Percentiles rank a stretch among this genome's conserved stretches.
These are phyloP conservation scores for Bradynema listronoti DNA, from an alignment of 1,140 invertebrate genomes.

Conservation along the genomic window DNA sequence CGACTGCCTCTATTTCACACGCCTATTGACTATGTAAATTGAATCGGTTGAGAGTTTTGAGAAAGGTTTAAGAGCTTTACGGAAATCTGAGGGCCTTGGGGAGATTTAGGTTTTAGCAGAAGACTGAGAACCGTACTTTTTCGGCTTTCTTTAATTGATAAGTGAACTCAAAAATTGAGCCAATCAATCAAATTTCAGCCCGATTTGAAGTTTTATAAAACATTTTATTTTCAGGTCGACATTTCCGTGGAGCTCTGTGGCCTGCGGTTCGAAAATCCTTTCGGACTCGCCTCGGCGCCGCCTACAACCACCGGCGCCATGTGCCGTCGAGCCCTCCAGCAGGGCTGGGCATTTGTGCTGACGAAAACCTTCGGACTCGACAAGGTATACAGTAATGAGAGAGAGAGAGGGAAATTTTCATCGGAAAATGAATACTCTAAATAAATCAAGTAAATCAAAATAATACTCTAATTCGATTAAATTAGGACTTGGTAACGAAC, in stretches of 20 bases:
- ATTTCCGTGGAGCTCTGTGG: conserved; percentile 84
- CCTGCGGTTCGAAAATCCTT: conserved; percentile 87
- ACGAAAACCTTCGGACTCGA: conserved; percentile 92
- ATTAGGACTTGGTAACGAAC: conserved; percentile 83
- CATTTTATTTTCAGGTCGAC: conserved; percentile 66
- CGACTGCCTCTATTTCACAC: conserved; percentile 82
- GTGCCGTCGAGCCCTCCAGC: conserved; percentile 79
- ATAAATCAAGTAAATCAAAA: no score
- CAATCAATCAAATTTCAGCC: no score
- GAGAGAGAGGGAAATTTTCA: conserved; percentile 8
- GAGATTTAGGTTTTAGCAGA: no score
- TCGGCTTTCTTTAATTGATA: neutral
- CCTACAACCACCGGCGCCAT: conserved; percentile 87
- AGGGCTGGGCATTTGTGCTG: conserved; percentile 90
- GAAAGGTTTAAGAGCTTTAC: no score
- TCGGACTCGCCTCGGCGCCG: conserved; percentile 90
- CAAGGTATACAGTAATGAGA: conserved; percentile 66
- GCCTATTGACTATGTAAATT: conserved; percentile 70
- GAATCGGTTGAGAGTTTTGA: no score
- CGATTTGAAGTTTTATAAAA: neutral
- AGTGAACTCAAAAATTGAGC: neutral
- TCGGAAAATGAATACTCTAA: no score
- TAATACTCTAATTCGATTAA: conserved; percentile 12
- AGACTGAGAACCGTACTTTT: no score
- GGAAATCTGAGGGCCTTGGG: no score